Base-by-base conservation (phyloP, 2,888 invertebrate species). In the Vannuccia rotundouncinata region DNA sequence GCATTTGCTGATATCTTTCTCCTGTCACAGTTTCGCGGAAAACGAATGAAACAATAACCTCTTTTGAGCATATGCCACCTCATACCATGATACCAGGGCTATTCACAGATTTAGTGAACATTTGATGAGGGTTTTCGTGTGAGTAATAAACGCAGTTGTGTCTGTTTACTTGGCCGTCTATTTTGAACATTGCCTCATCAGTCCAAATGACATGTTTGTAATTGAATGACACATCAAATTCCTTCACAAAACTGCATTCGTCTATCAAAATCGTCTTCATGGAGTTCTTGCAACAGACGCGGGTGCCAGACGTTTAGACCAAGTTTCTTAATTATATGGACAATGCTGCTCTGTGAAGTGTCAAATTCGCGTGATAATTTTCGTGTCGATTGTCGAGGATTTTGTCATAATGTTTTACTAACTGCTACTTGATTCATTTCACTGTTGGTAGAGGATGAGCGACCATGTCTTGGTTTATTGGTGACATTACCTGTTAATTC, bases 121-220 rank as follows among this genome's bases (percentile, higher is more conserved):
- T 22, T 29, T 73, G 17, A 45, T 78, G 0, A n/a, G 78, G 80
- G 27, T 79, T 78, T 1, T 31, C 25, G 0, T 78, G 25, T 77
- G 76, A 79, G 22, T 75, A 75, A 27, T 27, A 75, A 29, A 75
- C 75, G 2, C 75, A 75, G 31, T 75, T 29, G 22, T 79, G 76
- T 29, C 77, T 30, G 80, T 79, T 79, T 30, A 79, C 80, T 25
- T 77, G 80, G 27, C 5, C 80, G 45, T 76, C 28, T 17, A 79
- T 31, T 30, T 30, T n/a, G 0, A 79, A 79, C n/a, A 31, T 79
- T 0, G 76, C 80, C 25, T 77, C 76, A 78, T 79, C 80, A 31
- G 75, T 75, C 27, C 76, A 74, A 31, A 79, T 74, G 29, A 78
- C 74, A 29, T 74, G 0, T 75, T 22, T 75, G 75, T 75, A 75